Conservation (phyloP, 2,888 invertebrate species). For the Pasiphila rectangulata region DNA sequence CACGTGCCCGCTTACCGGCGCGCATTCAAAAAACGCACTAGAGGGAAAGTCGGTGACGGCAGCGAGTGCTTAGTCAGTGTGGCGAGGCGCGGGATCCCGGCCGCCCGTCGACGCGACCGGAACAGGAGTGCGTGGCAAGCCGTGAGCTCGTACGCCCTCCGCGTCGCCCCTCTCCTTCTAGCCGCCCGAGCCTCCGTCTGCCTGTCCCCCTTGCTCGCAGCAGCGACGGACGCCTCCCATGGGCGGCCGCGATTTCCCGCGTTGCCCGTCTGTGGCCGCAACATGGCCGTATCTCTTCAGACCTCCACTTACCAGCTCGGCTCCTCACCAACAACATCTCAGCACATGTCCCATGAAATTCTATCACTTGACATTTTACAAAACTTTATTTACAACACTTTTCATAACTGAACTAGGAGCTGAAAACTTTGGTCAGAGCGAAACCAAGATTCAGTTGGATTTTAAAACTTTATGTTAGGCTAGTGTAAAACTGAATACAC, state of each 20-base stretch:
- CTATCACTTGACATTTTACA: not conserved
- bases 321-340: conserved; percentile 44
- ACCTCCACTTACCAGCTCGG: conserved; percentile 54
- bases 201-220: conserved; percentile 58
- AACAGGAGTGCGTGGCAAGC: conserved; percentile 77
- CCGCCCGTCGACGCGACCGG: conserved; percentile 80
- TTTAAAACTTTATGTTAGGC: no score
- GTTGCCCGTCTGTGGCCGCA: conserved; percentile 60
- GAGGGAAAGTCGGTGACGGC: conserved; percentile 65
- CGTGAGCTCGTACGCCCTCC: conserved; percentile 77
- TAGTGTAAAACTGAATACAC: no score
- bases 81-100: conserved; percentile 76
- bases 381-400: no score
- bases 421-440: no score
- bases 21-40: conserved; percentile 73
- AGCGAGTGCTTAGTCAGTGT: conserved; percentile 66
- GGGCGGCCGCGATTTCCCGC: conserved; percentile 79
- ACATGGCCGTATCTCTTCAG: conserved; percentile 72
- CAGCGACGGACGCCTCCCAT: conserved; percentile 76
- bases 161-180: conserved; percentile 72
- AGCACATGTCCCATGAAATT: no score
- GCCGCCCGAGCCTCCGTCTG: conserved; percentile 41
- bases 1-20: conserved; percentile 74
- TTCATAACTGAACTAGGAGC: no score
- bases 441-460: no score